These are phyloP conservation scores for Python bivittatus DNA, from an alignment of 2,113 vertebrate genomes.

Conservation along the genomic window DNA sequence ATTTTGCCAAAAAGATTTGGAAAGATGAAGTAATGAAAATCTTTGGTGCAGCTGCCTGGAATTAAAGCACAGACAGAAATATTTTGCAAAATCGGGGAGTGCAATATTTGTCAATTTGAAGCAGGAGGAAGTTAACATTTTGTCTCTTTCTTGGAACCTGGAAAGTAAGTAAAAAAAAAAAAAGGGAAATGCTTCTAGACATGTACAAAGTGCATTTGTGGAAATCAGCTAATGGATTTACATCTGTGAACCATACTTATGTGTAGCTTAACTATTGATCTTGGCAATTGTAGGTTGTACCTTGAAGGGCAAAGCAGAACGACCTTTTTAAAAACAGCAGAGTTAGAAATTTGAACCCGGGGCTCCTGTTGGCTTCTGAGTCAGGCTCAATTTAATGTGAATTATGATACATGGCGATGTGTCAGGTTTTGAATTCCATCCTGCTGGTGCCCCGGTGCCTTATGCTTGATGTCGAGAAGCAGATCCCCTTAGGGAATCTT, in stretches of 20 bases:
- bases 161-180: background rate
- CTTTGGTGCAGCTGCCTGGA: conserved; percentile 41
- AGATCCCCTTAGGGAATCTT: conserved; percentile 85
- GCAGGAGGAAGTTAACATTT: background rate
- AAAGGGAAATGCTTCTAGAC: background rate
- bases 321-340: background rate
- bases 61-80: conserved; percentile 40
- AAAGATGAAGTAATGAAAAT: conserved; percentile 28
- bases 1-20: conserved; percentile 47
- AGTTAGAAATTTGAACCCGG: conserved; percentile 10
- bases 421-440: conserved; percentile 75
- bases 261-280: too few species aligned
- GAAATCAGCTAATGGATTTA: background rate
- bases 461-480: conserved; percentile 88
- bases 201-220: background rate
- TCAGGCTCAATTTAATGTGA: conserved; percentile 60
- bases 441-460: conserved; percentile 74
- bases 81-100: background rate
- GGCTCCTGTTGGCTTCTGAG: conserved; percentile 61
- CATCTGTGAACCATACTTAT: too few species aligned
- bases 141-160: background rate
- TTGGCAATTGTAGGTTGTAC: too few species aligned
- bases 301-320: background rate
- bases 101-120: background rate
- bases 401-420: conserved; percentile 50